A percentile compares a stretch with the other conserved stretches of the same genome.
These are phyloP conservation scores for Agrotis puta DNA, from an alignment of 2,888 invertebrate genomes.

Conservation along the genomic window DNA sequence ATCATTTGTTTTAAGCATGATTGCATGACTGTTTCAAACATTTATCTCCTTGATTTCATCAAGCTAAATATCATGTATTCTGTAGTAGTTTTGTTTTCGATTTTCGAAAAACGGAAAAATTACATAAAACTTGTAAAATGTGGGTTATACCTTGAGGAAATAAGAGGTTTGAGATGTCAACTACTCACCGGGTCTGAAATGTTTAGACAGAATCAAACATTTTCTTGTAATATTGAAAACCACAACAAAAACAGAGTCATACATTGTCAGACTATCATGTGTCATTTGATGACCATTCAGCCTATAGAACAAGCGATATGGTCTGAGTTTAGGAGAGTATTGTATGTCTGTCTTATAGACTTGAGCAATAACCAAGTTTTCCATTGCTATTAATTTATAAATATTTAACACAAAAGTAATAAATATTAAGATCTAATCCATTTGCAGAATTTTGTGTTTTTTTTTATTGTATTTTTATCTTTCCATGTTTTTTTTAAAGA, in stretches of 20 bases:
- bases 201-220: constrained; percentile 96
- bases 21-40: no score
- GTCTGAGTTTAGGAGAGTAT: constrained; percentile 93
- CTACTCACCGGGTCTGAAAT: constrained; percentile 95
- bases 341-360: constrained; percentile 73
- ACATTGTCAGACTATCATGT: constrained; percentile 95
- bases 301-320: constrained; percentile 93
- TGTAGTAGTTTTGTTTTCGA: no score
- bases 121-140: no score
- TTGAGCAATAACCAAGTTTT: constrained; percentile 12
- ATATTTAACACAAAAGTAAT: not conserved
- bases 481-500: not conserved
- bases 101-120: no score
- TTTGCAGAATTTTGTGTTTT: constrained; percentile 25
- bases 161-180: not conserved
- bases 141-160: no score
- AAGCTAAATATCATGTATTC: no score
- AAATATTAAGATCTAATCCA: not conserved
- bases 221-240: constrained; percentile 95
- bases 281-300: constrained; percentile 94
- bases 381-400: constrained; percentile 18
- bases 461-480: constrained; percentile 1
- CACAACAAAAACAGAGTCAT: constrained; percentile 96
- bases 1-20: no score
- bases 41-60: no score